A percentile compares a stretch with the other conserved stretches of the same genome.
Conservation (phyloP, 2,888 invertebrate genomes). For the Drosophila hamatofila region DNA sequence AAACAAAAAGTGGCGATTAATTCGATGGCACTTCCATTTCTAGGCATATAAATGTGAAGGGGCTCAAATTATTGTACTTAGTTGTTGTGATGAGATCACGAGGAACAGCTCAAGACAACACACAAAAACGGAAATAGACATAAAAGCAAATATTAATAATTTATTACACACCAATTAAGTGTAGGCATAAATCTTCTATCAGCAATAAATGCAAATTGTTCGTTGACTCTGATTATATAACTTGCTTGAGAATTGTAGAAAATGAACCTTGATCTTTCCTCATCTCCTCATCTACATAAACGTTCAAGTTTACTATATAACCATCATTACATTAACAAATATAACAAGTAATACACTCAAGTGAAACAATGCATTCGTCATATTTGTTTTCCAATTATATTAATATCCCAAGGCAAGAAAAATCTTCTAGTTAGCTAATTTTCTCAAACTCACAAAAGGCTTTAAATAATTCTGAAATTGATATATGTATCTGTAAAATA, state of each 20-base stretch:
- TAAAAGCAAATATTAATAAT: slow-evolving; percentile 46
- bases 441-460: neutral
- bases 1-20: slow-evolving; percentile 72
- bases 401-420: neutral
- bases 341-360: neutral
- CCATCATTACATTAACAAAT: too few relatives aligned
- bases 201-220: slow-evolving; percentile 8
- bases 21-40: slow-evolving; percentile 77
- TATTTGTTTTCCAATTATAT: slow-evolving; percentile 5
- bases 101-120: slow-evolving; percentile 34
- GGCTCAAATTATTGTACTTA: slow-evolving; percentile 12
- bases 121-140: slow-evolving; percentile 35
- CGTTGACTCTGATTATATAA: slow-evolving; percentile 22
- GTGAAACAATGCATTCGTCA: neutral
- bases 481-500: neutral
- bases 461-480: neutral
- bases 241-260: neutral
- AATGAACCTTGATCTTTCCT: neutral
- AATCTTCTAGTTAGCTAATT: neutral
- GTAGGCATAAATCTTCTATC: slow-evolving; percentile 36
- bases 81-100: slow-evolving; percentile 36
- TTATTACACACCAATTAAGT: slow-evolving; percentile 59
- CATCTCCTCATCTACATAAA: neutral
- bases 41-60: slow-evolving; percentile 73
- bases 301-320: neutral